Percentiles rank a stretch among this genome's conserved stretches.
Conservation (phyloP, 2,888 invertebrate species). For the Pasiphila rectangulata region DNA sequence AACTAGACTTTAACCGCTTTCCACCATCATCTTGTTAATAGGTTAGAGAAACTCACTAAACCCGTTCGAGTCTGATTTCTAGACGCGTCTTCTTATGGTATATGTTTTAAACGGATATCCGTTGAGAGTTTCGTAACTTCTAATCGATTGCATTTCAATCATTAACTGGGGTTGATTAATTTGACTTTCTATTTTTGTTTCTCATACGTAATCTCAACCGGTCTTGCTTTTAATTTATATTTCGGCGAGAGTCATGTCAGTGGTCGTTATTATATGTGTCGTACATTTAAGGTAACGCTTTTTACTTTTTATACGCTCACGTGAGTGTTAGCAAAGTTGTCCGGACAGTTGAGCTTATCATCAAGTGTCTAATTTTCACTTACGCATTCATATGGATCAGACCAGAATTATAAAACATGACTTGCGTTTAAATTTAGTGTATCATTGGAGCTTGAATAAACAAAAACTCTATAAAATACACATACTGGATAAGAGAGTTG, state of each 20-base stretch:
- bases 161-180: slow-evolving; percentile 28
- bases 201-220: slow-evolving; percentile 44
- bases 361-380: slow-evolving; percentile 38
- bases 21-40: slow-evolving; percentile 73
- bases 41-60: slow-evolving; percentile 70
- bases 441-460: too few relatives aligned
- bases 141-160: slow-evolving; percentile 23
- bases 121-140: slow-evolving; percentile 38
- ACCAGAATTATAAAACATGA: slow-evolving; percentile 22
- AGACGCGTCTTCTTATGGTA: slow-evolving; percentile 51
- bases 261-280: slow-evolving; percentile 44
- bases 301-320: slow-evolving; percentile 48
- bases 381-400: slow-evolving; percentile 15
- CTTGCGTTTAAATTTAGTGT: slow-evolving; percentile 20
- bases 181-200: slow-evolving; percentile 66
- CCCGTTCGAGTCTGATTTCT: slow-evolving; percentile 61
- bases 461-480: too few relatives aligned
- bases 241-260: slow-evolving; percentile 53
- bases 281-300: slow-evolving; percentile 58
- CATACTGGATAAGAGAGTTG: too few relatives aligned
- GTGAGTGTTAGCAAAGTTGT: slow-evolving; percentile 28
- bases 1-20: slow-evolving; percentile 73
- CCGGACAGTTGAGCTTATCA: slow-evolving; percentile 31
- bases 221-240: slow-evolving; percentile 54
- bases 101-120: slow-evolving; percentile 48